Percentiles rank a stretch among this genome's conserved stretches.
These are phyloP conservation scores for Actinemys pallida DNA, from an alignment of 2,113 vertebrate species.

Conservation along the genomic window DNA sequence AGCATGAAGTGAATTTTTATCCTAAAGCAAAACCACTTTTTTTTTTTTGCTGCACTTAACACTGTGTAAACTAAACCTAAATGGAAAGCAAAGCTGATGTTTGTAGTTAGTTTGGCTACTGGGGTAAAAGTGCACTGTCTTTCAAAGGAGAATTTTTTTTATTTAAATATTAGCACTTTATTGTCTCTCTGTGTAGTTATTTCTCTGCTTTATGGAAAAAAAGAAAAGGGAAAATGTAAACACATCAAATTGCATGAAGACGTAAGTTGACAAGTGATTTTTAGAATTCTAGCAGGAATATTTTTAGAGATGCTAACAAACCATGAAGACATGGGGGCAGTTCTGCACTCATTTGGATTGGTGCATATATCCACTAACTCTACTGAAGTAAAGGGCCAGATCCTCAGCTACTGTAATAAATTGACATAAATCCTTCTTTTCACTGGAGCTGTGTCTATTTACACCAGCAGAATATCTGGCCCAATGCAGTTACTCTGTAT, in stretches of 20 bases:
- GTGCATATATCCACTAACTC: rapidly evolving
- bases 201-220: rapidly evolving
- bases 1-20: slow-evolving; percentile 26
- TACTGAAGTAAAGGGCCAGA: rapidly evolving
- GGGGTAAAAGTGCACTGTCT: rapidly evolving
- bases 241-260: rapidly evolving
- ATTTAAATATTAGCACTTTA: neutral
- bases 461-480: neutral
- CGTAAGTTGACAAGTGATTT: rapidly evolving
- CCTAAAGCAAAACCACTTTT: slow-evolving; percentile 3
- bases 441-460: neutral
- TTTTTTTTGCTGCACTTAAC: neutral
- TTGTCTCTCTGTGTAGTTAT: too few species aligned
- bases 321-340: rapidly evolving
- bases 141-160: rapidly evolving
- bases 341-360: neutral
- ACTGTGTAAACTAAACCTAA: neutral
- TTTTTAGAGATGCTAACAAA: rapidly evolving
- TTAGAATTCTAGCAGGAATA: rapidly evolving
- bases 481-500: neutral
- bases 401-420: rapidly evolving
- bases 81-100: neutral
- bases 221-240: rapidly evolving
- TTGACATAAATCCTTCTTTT: neutral
- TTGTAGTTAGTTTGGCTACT: neutral